Evolutionary conservation across 1,140 invertebrate species (phyloP), one percentile per base, ranked within the genome.

Genomic region (Drosophila nikananu): DNA sequence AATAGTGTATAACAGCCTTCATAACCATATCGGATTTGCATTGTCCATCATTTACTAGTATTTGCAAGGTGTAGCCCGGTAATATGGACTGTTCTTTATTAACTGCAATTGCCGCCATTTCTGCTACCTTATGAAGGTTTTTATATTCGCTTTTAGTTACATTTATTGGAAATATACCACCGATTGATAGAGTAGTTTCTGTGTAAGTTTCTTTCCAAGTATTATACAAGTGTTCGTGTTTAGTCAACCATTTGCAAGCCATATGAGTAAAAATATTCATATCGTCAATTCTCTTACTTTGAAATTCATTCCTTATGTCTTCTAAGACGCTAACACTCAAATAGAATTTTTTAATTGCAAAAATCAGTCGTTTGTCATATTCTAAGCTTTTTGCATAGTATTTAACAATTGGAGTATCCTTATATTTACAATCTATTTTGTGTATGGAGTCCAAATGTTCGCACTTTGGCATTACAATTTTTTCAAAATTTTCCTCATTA

Each of bases 1-100:
- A 95, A 74, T 96, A 96, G 62, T 97, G 95, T 52, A 98, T 97
- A 89, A 97, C 97, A 0, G 95, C 94, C 77, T 95, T 96, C 95
- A 97, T 96, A 2, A 97, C 97, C 68, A 95, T 94, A 84, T 97
- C 97, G 0, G 96, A 93, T 59, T 95, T 94, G 91, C 97, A 98
- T 66, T 96, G 94, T 0, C 96, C 97, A 83, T 97, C 95, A 32
- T 94, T 93, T 0, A 94, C 93, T 8, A 95, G 60, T 15, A 97
- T 64, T 12, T 94, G 87, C 1, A 98, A 86, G 13, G 94, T 93
- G 80, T 97, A 96, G 78, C 96, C 94, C 1, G 93, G 92, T 12
- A 97, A 89, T 21, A 97, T 86, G 0, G 93, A 93, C 1, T 83
- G 77, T 83, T 96, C 95, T 0, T 80, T 60, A 83, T 98, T 97